Percentiles rank a stretch among this genome's conserved stretches.
These are phyloP conservation scores for Hypomecis atomaria DNA, from an alignment of 2,888 invertebrate genomes.

Conservation along the genomic window DNA sequence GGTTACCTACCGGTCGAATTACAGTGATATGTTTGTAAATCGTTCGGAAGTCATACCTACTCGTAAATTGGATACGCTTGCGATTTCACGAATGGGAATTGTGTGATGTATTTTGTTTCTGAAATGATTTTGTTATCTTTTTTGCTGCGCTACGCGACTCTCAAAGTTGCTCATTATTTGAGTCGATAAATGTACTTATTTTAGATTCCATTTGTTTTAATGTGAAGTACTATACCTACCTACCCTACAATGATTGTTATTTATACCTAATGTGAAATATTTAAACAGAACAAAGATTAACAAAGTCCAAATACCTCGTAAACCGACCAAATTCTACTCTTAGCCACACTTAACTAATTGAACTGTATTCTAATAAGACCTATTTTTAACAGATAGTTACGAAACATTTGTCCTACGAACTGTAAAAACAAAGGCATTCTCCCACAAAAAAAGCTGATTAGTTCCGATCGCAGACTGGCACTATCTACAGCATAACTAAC, in stretches of 20 bases:
- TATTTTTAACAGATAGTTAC: background rate
- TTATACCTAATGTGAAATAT: too few species aligned
- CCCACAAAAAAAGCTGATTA: constrained; percentile 28
- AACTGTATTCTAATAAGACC: background rate
- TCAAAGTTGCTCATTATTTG: too few species aligned
- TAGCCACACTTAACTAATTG: too few species aligned
- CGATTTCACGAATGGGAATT: background rate
- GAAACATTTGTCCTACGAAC: constrained; percentile 9
- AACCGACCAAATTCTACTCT: too few species aligned
- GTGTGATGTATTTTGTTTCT: background rate
- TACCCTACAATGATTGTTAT: too few species aligned
- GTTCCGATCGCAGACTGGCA: constrained; percentile 31
- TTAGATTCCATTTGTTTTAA: too few species aligned
- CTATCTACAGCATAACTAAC: constrained; percentile 24
- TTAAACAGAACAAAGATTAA: too few species aligned
- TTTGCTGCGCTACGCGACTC: background rate
- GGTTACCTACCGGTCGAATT: constrained; percentile 6
- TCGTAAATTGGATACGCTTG: background rate
- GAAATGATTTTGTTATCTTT: background rate
- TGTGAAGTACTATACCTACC: too few species aligned
- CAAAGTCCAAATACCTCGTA: too few species aligned
- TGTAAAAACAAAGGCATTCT: constrained; percentile 27
- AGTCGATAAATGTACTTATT: too few species aligned
- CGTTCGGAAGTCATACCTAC: background rate
- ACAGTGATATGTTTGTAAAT: background rate